Evolutionary conservation across 1,140 invertebrate species (phyloP).

Genomic region (Bombus sylvicola): DNA sequence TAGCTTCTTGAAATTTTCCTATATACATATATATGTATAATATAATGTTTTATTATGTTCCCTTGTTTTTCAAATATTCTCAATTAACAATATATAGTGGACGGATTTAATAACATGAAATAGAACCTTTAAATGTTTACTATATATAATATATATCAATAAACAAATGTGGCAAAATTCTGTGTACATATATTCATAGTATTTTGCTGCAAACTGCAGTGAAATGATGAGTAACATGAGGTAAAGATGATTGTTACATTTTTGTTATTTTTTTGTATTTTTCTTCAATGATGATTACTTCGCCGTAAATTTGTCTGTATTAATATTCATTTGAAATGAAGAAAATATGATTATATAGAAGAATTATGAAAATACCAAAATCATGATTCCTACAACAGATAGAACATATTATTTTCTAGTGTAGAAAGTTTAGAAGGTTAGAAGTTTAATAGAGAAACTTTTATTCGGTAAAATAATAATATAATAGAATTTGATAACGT

Average conservation of each 20-base stretch:
- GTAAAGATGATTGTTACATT: slow-evolving; percentile 3
- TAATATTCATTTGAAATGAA: not conserved
- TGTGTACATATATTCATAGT: not conserved
- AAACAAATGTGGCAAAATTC: not conserved
- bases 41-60: not conserved
- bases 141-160: not conserved
- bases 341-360: not conserved
- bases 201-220: not conserved
- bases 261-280: not conserved
- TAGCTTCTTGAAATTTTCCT: not conserved
- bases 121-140: not conserved
- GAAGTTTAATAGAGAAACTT: too few species aligned
- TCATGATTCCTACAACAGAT: not conserved
- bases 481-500: not conserved
- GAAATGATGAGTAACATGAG: slow-evolving; percentile 17
- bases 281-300: not conserved
- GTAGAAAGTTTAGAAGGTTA: too few species aligned
- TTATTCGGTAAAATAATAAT: not conserved
- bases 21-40: not conserved
- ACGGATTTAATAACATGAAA: slow-evolving; percentile 16
- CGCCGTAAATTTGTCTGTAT: not conserved
- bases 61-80: not conserved
- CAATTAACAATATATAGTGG: slow-evolving; percentile 14
- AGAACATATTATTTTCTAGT: not conserved
- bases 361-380: not conserved